Conservation (phyloP, 2,888 invertebrate genomes). For the Trachelus tabidus region DNA sequence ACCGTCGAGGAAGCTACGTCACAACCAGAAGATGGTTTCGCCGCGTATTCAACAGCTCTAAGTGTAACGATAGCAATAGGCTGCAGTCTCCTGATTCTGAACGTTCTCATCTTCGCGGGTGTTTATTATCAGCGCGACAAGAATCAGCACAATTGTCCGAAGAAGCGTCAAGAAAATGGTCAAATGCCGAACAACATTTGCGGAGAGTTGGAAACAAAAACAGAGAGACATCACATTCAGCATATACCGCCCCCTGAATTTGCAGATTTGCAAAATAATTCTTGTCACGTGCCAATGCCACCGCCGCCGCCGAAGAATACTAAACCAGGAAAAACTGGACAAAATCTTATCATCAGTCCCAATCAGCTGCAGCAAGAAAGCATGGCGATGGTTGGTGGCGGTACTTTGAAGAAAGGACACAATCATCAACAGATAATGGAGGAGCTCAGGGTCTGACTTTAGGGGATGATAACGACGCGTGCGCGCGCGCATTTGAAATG, state of each 20-base stretch:
- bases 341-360: constrained; percentile 69
- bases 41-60: constrained; percentile 89
- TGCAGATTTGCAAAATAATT: constrained; percentile 80
- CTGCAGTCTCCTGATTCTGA: constrained; percentile 89
- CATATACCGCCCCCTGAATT: constrained; percentile 87
- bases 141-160: constrained; percentile 66
- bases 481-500: not conserved
- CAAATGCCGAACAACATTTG: constrained; percentile 91
- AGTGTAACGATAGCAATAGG: constrained; percentile 96
- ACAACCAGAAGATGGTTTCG: constrained; percentile 85
- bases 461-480: constrained; percentile 30
- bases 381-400: constrained; percentile 78
- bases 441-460: constrained; percentile 85
- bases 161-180: constrained; percentile 84
- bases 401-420: constrained; percentile 77
- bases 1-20: constrained; percentile 57
- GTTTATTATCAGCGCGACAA: constrained; percentile 94
- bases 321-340: constrained; percentile 66
- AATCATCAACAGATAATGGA: constrained; percentile 74
- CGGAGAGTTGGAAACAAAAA: constrained; percentile 81
- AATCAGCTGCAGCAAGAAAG: constrained; percentile 79
- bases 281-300: constrained; percentile 74
- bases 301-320: constrained; percentile 81
- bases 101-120: constrained; percentile 93
- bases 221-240: constrained; percentile 83